Evolutionary conservation across 2,888 invertebrate genomes (phyloP), one percentile per base, ranked within the genome.

Genomic region (Odontocerum albicorne): DNA sequence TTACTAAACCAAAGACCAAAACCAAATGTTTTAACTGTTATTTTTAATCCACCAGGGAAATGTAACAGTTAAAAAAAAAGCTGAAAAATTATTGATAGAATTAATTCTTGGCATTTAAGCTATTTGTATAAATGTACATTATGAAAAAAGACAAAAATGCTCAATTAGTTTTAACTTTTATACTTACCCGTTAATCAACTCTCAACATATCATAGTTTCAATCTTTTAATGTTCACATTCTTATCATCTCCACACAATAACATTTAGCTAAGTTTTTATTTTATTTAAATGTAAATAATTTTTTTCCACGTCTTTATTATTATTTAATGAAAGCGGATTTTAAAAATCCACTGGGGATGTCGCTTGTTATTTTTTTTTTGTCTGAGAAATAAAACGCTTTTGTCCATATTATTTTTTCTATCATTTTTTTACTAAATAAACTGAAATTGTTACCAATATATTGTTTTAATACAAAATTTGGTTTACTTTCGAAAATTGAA

Each of bases 361-460:
- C 20, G 15, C 38, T 17, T 49, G 20, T 53, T 40, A 21, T 50
- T 46, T 40, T 27, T 49, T 51, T 47, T 45, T 50, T 49, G 38
- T 50, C 20, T 52, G 43, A 27, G 20, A 53, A 57, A 49, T 36
- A 40, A 57, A 57, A 43, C 8, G 42, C 19, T 27, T 55, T 53
- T 39, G 42, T 56, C 51, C 35, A 52, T 52, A 38, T 42, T 49
- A 57, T 51, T 49, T 57, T 57, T 57, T 57, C 47, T 57, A 57
- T 57, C 52, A 49, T 57, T 53, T 47, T 56, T 57, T 21, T 49
- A 51, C 22, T 36, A 57, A 57, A 53, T 49, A 52, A 57, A 52
- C n/a, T n/a, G n/a, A n/a, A n/a, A n/a, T n/a, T n/a, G n/a, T n/a
- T n/a, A n/a, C n/a, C n/a, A n/a, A n/a, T n/a, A n/a, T n/a, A n/a